Base-by-base conservation (phyloP, 2,113 vertebrate species). In the Peromyscus leucopus region DNA sequence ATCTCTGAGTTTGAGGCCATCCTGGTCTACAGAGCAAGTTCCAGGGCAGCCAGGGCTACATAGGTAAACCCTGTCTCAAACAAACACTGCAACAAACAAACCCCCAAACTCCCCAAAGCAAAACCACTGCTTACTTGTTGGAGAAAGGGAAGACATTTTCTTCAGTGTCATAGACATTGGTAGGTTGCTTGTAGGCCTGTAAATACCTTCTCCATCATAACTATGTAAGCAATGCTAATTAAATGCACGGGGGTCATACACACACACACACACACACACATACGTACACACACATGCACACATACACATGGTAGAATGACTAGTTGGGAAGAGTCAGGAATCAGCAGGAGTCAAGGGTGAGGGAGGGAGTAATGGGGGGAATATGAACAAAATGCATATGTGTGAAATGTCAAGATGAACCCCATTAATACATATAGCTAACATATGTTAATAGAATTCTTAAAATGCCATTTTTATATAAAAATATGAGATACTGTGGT, bases 401-500 rank as follows among this genome's bases (percentile, higher is more conserved):
- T 82, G 79, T 82, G 36, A 82, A 78, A 31, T 17, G 12, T 15
- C 78, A 57, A 36, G 33, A 80, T 55, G 48, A 79, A 79, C 16
- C 76, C 1, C 6, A 3, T 36, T 36, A 48, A 69, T 33, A 28
- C 17, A 57, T 22, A 55, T 36, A 82, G 33, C 31, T 61, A 61
- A 61, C 28, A 63, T 28, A 42, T 42, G 39, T 24, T 65, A 46
- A 65, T 85, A 85, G 28, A 85, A 63, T 11, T 85, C 16, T 42
- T 85, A 33, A 63, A 94, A 24, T 21, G 88, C 51, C 55, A 78
- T 36, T 90, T 26, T 28, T 63, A 42, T 33, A 91, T 93, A 90
- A 95, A 87, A 79, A 74, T 91, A 67, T 94, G 59, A 96, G 92
- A 65, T n/a, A 72, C 36, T 21, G 17, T 72, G 69, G 36, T 72